Percentiles rank a stretch among this genome's conserved stretches.
These are phyloP conservation scores for Microctonus brassicae DNA, from an alignment of 2,888 invertebrate species.

Conservation along the genomic window DNA sequence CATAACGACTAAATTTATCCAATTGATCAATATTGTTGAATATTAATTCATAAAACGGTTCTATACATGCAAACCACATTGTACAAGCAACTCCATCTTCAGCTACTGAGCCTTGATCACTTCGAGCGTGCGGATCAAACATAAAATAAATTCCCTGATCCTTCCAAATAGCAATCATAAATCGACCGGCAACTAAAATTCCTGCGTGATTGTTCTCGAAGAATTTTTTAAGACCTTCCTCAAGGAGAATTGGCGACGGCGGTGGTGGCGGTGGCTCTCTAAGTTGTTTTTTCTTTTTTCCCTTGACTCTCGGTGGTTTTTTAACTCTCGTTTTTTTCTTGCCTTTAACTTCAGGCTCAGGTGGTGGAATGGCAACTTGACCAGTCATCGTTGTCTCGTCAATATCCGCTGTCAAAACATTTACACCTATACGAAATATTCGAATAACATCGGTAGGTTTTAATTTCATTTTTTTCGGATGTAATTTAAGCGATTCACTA, in stretches of 20 bases:
- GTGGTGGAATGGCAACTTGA: conserved; percentile 53
- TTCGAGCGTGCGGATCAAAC: conserved; percentile 57
- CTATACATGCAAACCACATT: conserved; percentile 63
- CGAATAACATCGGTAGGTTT: conserved; percentile 57
- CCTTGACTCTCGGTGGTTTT: conserved; percentile 41
- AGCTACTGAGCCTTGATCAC: conserved; percentile 47
- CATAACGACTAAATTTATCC: conserved; percentile 56
- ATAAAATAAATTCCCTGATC: conserved; percentile 62
- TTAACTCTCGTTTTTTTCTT: conserved; percentile 45
- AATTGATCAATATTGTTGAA: conserved; percentile 54
- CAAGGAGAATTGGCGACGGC: conserved; percentile 53
- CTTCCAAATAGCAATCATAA: conserved; percentile 59
- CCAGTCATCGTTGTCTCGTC: conserved; percentile 54
- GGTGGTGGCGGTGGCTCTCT: conserved; percentile 45
- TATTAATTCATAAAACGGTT: conserved; percentile 57
- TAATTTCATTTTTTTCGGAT: conserved; percentile 43
- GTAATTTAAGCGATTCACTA: conserved; percentile 51
- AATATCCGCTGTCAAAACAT: conserved; percentile 59
- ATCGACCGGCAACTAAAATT: conserved; percentile 54
- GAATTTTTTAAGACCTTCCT: conserved; percentile 56
- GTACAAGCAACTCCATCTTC: conserved; percentile 53
- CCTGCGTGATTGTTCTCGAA: conserved; percentile 61
- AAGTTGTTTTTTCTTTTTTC: conserved; percentile 44
- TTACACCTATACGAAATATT: conserved; percentile 61
- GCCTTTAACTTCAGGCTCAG: conserved; percentile 52